Evolutionary conservation across 2,888 invertebrate species (phyloP).

Genomic region (Atherix ibis): DNA sequence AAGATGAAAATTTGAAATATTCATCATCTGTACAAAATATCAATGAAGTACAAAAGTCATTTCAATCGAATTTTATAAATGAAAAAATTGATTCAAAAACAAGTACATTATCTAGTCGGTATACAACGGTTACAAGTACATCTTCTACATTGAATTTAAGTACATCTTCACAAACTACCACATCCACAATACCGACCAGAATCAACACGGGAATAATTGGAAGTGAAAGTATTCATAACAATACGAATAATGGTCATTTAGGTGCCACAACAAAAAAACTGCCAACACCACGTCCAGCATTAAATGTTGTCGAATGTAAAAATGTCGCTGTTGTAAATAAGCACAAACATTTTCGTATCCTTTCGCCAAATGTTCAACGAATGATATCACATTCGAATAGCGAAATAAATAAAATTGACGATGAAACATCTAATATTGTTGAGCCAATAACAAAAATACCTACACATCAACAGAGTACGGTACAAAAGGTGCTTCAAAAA

Average conservation of each 20-base stretch:
- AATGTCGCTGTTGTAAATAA: slow-evolving; percentile 9
- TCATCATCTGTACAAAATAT: neutral
- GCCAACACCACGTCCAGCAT: too few relatives aligned
- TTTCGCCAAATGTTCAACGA: slow-evolving; percentile 39
- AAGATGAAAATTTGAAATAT: too few relatives aligned
- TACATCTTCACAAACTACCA: too few relatives aligned
- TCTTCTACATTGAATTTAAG: too few relatives aligned
- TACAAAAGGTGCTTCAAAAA: slow-evolving; percentile 8
- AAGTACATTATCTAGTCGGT: too few relatives aligned
- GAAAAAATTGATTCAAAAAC: too few relatives aligned
- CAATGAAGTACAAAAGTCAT: neutral
- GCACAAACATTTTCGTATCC: slow-evolving; percentile 23
- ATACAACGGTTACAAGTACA: too few relatives aligned
- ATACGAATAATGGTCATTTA: neutral
- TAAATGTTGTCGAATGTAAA: too few relatives aligned
- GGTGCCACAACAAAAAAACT: slow-evolving; percentile 1
- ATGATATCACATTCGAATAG: slow-evolving; percentile 37
- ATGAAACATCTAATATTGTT: slow-evolving; percentile 22
- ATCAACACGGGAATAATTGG: too few relatives aligned
- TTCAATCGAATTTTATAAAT: too few relatives aligned
- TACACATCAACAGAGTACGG: slow-evolving; percentile 15
- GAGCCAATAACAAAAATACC: too few relatives aligned
- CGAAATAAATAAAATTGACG: slow-evolving; percentile 20
- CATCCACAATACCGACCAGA: too few relatives aligned
- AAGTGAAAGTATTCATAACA: neutral